Percentiles rank a stretch among this genome's conserved stretches.
Conservation (phyloP, 1,140 invertebrate species). For the Scylla paramamosain region DNA sequence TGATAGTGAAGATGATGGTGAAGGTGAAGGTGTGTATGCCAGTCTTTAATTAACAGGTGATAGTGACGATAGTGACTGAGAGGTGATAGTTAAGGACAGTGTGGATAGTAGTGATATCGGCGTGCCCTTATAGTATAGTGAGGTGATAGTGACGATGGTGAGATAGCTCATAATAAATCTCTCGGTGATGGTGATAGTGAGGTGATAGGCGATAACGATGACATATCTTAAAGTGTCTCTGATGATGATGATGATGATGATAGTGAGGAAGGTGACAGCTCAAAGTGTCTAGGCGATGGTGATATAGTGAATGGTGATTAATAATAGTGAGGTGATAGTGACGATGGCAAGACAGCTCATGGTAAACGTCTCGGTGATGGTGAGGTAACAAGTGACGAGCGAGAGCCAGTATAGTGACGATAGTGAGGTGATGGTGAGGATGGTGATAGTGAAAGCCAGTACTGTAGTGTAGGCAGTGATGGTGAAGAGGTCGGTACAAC, state of each 20-base stretch:
- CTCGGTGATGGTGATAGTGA: neutral
- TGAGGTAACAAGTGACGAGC: too few relatives aligned
- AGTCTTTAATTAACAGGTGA: neutral
- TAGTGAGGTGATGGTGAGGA: neutral
- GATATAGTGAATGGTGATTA: neutral
- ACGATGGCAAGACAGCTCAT: neutral
- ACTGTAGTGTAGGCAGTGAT: neutral
- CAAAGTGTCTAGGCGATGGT: too few relatives aligned
- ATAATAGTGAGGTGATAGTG: constrained; percentile 17
- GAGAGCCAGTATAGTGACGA: neutral
- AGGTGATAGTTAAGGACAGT: neutral
- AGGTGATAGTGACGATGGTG: neutral
- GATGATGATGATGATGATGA: neutral
- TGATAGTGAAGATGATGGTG: neutral
- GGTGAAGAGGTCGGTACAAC: neutral
- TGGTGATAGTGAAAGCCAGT: neutral
- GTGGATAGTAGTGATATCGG: neutral
- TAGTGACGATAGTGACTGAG: neutral
- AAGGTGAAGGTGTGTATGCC: neutral
- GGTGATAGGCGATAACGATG: neutral
- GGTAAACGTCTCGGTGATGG: too few relatives aligned
- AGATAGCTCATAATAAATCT: too few relatives aligned
- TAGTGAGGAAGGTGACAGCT: neutral
- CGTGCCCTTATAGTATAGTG: constrained; percentile 12
- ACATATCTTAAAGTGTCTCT: neutral